A percentile compares a stretch with the other conserved stretches of the same genome.
phyloP scores from a whole-genome alignment of 2,113 vertebrate species.

The Casuarius casuarius region DNA sequence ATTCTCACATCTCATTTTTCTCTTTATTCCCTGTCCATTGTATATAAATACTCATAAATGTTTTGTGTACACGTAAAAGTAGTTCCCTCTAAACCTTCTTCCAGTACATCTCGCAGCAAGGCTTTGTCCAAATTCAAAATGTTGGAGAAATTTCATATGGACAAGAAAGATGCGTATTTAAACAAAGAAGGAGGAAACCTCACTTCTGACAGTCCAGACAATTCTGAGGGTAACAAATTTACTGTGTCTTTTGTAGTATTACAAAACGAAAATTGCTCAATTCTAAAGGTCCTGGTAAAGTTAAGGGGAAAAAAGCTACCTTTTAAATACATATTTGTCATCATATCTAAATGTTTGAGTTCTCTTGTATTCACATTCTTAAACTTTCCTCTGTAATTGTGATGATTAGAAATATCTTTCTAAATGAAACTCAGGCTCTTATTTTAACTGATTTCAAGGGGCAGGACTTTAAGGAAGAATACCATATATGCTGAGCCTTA shows the following conservation, averaged over 20 bases:
- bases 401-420: not conserved
- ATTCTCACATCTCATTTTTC: not conserved
- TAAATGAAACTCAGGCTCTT: not conserved
- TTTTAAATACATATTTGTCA: not conserved
- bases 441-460: not conserved
- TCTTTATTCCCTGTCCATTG: slow-evolving; percentile 28
- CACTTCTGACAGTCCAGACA: slow-evolving; percentile 22
- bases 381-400: not conserved
- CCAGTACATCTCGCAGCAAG: slow-evolving; percentile 72
- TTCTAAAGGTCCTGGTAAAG: not conserved
- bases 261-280: not conserved
- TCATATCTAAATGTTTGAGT: not conserved
- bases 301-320: not conserved
- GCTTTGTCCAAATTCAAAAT: slow-evolving; percentile 65
- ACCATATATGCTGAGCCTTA: not conserved
- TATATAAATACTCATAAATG: not conserved
- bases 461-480: not conserved
- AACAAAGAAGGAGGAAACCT: slow-evolving; percentile 40
- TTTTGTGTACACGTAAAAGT: slow-evolving; percentile 25
- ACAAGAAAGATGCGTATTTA: slow-evolving; percentile 9
- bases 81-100: slow-evolving; percentile 62
- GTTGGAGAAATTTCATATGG: slow-evolving; percentile 50
- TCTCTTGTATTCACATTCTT: not conserved
- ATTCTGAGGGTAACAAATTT: slow-evolving; percentile 66
- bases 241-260: not conserved